phyloP scores from a whole-genome alignment of 1,140 invertebrate species.

The Solen grandis region DNA sequence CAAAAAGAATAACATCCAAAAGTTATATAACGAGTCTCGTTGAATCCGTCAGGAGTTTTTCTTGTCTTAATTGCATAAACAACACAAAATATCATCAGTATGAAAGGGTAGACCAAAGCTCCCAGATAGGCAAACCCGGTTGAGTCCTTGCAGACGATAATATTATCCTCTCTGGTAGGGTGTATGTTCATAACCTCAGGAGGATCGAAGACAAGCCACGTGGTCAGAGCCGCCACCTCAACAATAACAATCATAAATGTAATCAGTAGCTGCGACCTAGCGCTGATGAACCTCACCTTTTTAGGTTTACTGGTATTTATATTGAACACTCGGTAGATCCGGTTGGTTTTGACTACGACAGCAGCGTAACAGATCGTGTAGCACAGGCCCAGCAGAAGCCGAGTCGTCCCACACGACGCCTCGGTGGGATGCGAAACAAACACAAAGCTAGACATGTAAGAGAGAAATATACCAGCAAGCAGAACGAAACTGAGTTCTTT shows the following conservation, averaged over 20 bases:
- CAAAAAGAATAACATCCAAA: constrained; percentile 96
- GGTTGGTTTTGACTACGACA: constrained; percentile 88
- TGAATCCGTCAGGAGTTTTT: constrained; percentile 96
- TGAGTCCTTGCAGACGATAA: constrained; percentile 84
- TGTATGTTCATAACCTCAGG: constrained; percentile 83
- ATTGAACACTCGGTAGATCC: constrained; percentile 87
- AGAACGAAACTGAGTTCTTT: constrained; percentile 71
- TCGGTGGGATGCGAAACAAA: constrained; percentile 81
- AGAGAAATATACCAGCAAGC: constrained; percentile 72
- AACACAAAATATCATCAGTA: constrained; percentile 86
- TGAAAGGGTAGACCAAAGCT: constrained; percentile 87
- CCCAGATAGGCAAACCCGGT: constrained; percentile 86
- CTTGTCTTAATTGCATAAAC: constrained; percentile 88
- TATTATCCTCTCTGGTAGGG: constrained; percentile 74
- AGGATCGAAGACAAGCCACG: constrained; percentile 84
- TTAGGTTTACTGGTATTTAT: constrained; percentile 89
- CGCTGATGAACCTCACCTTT: constrained; percentile 93
- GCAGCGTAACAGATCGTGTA: constrained; percentile 87
- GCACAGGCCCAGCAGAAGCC: constrained; percentile 86
- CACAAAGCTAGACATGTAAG: constrained; percentile 64
- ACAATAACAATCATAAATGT: constrained; percentile 87
- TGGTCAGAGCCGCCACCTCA: constrained; percentile 57
- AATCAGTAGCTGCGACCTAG: constrained; percentile 93
- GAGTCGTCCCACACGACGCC: constrained; percentile 83
- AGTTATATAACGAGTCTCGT: constrained; percentile 94